A percentile compares a stretch with the other conserved stretches of the same genome.
These are phyloP conservation scores for Pomatorhinus ruficollis DNA, from an alignment of 2,113 vertebrate species.

Conservation along the genomic window DNA sequence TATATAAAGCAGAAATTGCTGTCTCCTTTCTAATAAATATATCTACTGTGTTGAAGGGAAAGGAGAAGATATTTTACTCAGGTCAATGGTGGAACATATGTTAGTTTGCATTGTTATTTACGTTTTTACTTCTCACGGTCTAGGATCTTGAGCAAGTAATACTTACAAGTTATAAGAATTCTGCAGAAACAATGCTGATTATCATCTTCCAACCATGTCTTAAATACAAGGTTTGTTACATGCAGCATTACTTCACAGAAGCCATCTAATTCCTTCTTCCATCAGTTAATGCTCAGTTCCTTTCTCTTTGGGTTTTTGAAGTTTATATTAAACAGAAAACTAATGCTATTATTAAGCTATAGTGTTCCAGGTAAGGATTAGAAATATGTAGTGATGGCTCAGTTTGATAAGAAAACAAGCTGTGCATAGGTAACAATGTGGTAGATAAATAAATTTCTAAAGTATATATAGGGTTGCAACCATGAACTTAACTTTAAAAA, in stretches of 20 bases:
- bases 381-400: accelerated
- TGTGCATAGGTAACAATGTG: not conserved
- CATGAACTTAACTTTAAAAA: not conserved
- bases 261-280: not conserved
- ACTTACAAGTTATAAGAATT: not conserved
- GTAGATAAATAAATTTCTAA: not conserved
- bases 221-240: not conserved
- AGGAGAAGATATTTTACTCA: not conserved
- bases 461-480: not conserved
- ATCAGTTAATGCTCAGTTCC: not conserved
- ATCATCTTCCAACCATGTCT: not conserved
- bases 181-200: not conserved
- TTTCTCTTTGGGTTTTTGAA: not conserved
- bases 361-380: not conserved
- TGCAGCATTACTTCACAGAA: not conserved
- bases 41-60: not conserved
- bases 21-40: not conserved
- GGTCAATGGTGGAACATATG: not conserved
- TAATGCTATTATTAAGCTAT: not conserved
- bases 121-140: not conserved
- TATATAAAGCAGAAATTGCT: not conserved
- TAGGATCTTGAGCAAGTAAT: not conserved
- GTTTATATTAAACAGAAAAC: not conserved
- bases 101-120: not conserved
- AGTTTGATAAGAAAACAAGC: not conserved